Conservation (phyloP, 1,140 invertebrate genomes). For the Portunus trituberculatus region DNA sequence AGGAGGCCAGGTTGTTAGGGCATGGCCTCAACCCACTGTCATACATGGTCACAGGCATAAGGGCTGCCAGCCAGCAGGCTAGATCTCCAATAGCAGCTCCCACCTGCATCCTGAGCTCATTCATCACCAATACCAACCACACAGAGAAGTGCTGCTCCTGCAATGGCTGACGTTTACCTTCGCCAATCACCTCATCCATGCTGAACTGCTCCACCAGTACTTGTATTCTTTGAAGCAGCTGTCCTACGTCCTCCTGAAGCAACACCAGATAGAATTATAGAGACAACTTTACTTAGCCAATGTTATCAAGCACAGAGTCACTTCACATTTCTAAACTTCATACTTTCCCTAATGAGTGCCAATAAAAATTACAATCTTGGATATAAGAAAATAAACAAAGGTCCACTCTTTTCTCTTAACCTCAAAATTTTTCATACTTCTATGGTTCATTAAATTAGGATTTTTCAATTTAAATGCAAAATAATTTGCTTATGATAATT, state of each 20-base stretch:
- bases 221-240: constrained; percentile 48
- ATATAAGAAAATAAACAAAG: no score
- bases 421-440: no score
- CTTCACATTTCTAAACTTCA: not conserved
- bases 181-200: constrained; percentile 44
- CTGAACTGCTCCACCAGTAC: constrained; percentile 56
- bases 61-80: constrained; percentile 25
- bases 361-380: no score
- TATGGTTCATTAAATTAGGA: no score
- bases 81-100: constrained; percentile 61
- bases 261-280: not conserved
- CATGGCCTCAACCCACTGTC: constrained; percentile 48
- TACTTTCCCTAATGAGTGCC: not conserved
- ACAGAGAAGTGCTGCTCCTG: constrained; percentile 44
- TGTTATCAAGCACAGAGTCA: not conserved
- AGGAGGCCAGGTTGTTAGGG: constrained; percentile 35
- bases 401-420: no score
- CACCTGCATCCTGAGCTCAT: constrained; percentile 58
- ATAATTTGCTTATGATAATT: no score
- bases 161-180: constrained; percentile 49
- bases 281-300: not conserved
- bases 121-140: constrained; percentile 61
- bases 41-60: constrained; percentile 56
- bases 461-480: no score
- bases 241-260: constrained; percentile 47